Evolutionary conservation across 2,113 vertebrate genomes (phyloP), one percentile per base, ranked within the genome.

Genomic region (Junco hyemalis): DNA sequence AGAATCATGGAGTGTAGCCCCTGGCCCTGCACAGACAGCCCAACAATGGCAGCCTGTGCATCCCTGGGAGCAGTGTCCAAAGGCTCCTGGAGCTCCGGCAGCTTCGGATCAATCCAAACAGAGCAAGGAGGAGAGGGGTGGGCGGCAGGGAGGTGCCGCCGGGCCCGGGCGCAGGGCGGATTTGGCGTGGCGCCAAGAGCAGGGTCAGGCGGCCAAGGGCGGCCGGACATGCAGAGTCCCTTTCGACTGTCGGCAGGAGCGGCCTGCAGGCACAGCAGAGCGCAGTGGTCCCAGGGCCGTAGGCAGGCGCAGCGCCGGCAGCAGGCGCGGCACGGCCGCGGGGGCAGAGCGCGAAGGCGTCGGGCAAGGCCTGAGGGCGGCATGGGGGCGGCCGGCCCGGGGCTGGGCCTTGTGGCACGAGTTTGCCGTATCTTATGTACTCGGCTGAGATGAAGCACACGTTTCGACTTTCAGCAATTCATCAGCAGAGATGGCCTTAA

Each of bases 341-440:
- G 18, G 22, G 18, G 36, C 47, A 42, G 24, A 8, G 6, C 2
- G 4, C 8, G 5, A 24, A 63, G 24, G 14, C 19, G 3, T 22
- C 6, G 2, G 20, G 33, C 50, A 15, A 9, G 25, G 11, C 7
- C 3, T 13, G 18, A 22, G 11, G 29, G 45, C 22, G 3, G 57
- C 7, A 6, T 1, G 7, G 18, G 18, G 5, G 8, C 9, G 15
- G 36, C 18, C 2, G 2, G 6, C 29, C 33, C 35, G 5, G 17
- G 8, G 14, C 7, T 20, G n/a, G 47, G 50, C 28, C 33, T 26
- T 33, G 24, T 21, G 22, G 16, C 10, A 2, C 3, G 2, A 33
- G 13, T 33, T 6, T 21, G 63, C 8, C 2, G 1, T 3, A 2
- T n/a, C 4, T 26, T 5, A 7, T 23, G 2, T 40, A 17, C 8